Evolutionary conservation across 2,888 invertebrate genomes (phyloP), one percentile per base, ranked within the genome.

Genomic region (Chaetogeoica ovagalla): DNA sequence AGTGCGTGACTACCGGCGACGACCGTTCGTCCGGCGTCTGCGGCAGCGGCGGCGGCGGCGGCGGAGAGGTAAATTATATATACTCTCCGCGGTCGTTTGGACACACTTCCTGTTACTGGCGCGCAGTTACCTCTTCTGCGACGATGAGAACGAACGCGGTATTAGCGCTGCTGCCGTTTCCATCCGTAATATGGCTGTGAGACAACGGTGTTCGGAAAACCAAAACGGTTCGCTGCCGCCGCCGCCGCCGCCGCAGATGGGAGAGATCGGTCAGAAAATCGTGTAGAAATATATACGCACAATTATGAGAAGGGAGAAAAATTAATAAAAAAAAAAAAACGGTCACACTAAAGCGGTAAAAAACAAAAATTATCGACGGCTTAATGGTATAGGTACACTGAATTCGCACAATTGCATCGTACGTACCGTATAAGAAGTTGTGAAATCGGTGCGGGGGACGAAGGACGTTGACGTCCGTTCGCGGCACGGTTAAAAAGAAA

Each of bases 41-140:
- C 55, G 75, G 21, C 76, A 39, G 15, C 57, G 57, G 23, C 43
- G 57, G 15, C 60, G 57, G n/a, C 21, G 55, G 23, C 68, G 30
- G 21, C 13, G 55, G 37, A 37, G 37, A 63, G 52, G 63, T 55
- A 30, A 55, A 62, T 52, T 74, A 73, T 70, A 48, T 69, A 73
- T 73, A 65, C 55, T 74, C 73, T 69, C 48, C 48, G 48, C 68
- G 68, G 76, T 76, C 69, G 77, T 77, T 77, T 77, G 77, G 77
- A 77, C 77, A 77, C 77, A 77, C 77, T 77, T 77, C 77, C 77
- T 77, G 77, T 77, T 77, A 68, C n/a, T n/a, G n/a, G 30, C 30
- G 55, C 62, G 39, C 30, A 66, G 62, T 37, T 39, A n/a, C 43
- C 57, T 66, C 63, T 11, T 63, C 55, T n/a, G 39, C 15, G 70